phyloP scores from a whole-genome alignment of 2,113 vertebrate genomes.

The Narcine bancroftii region DNA sequence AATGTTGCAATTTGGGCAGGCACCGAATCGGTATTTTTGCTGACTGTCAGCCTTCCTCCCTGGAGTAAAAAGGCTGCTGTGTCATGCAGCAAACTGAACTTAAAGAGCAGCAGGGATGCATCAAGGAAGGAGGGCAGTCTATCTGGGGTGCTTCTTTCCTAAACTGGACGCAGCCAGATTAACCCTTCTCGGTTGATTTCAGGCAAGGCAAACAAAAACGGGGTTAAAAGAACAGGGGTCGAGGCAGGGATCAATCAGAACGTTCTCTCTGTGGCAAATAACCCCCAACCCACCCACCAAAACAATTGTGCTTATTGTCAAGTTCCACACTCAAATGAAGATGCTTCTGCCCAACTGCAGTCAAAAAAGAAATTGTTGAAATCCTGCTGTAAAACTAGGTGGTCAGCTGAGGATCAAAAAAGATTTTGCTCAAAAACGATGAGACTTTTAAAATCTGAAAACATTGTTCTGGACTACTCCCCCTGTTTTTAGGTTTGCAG shows the following conservation, averaged over 20 bases:
- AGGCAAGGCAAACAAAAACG: background rate
- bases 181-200: background rate
- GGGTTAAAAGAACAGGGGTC: background rate
- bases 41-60: background rate
- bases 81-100: constrained; percentile 18
- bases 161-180: background rate
- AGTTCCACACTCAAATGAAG: background rate
- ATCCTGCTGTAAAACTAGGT: background rate
- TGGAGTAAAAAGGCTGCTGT: background rate
- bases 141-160: background rate
- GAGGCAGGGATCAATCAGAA: background rate
- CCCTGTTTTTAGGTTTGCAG: background rate
- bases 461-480: background rate
- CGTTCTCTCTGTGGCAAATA: background rate
- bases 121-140: background rate
- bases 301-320: background rate
- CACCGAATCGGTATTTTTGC: too few relatives aligned
- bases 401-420: background rate
- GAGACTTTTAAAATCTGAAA: background rate
- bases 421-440: background rate
- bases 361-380: background rate
- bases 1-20: too few relatives aligned
- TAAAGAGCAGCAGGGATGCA: constrained; percentile 10
- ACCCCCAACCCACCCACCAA: too few relatives aligned
- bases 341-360: background rate